These are phyloP conservation scores for Minunthozetes semirufus DNA, from an alignment of 2,888 invertebrate genomes.

Conservation along the genomic window DNA sequence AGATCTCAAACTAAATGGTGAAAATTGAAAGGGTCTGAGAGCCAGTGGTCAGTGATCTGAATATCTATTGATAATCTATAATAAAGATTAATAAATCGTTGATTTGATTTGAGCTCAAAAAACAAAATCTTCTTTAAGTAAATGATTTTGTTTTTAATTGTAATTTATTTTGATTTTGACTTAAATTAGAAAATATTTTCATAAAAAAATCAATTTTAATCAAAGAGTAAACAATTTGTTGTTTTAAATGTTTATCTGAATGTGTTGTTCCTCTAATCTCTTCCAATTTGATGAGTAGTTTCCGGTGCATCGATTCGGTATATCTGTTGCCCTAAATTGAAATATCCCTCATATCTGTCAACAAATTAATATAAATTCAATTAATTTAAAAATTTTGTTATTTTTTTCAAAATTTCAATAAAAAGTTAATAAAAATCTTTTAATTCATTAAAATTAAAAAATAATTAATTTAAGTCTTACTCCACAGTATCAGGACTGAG, in stretches of 20 bases:
- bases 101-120: not conserved
- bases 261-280: conserved; percentile 58
- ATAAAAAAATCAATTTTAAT: not conserved
- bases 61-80: too few species aligned
- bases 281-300: conserved; percentile 61
- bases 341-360: conserved; percentile 47
- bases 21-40: too few species aligned
- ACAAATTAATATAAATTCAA: not conserved
- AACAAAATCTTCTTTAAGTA: not conserved
- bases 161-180: not conserved
- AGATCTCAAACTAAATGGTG: too few species aligned
- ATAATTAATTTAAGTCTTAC: conserved; percentile 54
- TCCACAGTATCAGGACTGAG: conserved; percentile 76
- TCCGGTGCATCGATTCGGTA: conserved; percentile 60
- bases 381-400: not conserved
- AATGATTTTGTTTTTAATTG: not conserved
- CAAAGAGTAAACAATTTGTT: not conserved
- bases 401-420: not conserved
- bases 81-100: too few species aligned
- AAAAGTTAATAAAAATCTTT: not conserved
- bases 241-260: not conserved
- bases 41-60: too few species aligned
- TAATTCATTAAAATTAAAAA: not conserved
- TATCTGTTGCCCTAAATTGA: conserved; percentile 60
- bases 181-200: not conserved